Evolutionary conservation across 92 coral and sea anemone species (phyloP).

Genomic region (Nematostella vectensis): DNA sequence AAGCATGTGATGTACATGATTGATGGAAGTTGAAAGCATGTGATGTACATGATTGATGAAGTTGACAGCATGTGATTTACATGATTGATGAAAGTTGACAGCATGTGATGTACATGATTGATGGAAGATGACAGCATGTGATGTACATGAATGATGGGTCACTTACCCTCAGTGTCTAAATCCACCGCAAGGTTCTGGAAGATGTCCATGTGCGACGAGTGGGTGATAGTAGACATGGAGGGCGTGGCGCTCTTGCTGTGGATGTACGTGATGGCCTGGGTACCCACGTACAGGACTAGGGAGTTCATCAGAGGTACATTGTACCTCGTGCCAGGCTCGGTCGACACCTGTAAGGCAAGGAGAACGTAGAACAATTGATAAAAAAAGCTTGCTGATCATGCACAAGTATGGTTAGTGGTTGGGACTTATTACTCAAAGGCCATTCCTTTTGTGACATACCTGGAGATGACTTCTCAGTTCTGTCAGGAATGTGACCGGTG

Average conservation of each 20-base stretch:
- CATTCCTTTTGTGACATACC: too few relatives aligned
- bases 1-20: too few relatives aligned
- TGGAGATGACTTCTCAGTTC: constrained; percentile 91
- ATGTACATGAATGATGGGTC: too few relatives aligned
- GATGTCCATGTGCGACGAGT: constrained; percentile 99
- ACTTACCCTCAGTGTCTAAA: constrained; percentile 89
- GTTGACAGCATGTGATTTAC: too few relatives aligned
- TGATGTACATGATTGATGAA: too few relatives aligned
- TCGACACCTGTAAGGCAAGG: constrained; percentile 54
- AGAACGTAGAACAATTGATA: background rate
- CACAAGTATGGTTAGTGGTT: background rate
- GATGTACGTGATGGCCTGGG: constrained; percentile 95
- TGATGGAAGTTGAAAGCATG: too few relatives aligned
- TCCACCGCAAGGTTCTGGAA: constrained; percentile 98
- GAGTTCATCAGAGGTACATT: constrained; percentile 98
- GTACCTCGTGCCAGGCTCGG: constrained; percentile 94
- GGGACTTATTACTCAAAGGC: too few relatives aligned
- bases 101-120: too few relatives aligned
- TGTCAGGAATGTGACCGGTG: constrained; percentile 96
- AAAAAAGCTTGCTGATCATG: background rate
- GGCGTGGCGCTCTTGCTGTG: constrained; percentile 99
- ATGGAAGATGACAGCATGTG: too few relatives aligned
- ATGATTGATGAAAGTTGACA: too few relatives aligned
- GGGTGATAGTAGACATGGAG: constrained; percentile 98
- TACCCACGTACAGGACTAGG: constrained; percentile 91